phyloP scores from a whole-genome alignment of 23 tunicate species.

The Trididemnum nubilum region DNA sequence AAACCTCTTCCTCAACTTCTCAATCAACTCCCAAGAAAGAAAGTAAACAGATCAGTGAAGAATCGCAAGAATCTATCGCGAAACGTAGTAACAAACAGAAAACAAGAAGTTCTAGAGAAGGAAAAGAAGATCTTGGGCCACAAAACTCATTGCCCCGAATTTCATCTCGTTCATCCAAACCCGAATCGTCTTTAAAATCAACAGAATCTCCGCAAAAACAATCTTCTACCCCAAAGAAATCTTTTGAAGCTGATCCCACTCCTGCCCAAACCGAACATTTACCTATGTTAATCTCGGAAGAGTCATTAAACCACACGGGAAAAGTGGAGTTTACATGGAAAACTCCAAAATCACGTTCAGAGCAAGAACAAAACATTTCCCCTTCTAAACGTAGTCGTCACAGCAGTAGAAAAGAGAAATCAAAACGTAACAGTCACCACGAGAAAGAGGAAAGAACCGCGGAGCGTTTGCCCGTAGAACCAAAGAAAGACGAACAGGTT shows the following conservation, averaged over 20 bases:
- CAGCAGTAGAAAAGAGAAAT: too few relatives aligned
- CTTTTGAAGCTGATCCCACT: background rate
- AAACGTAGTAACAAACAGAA: background rate
- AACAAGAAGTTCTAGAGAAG: background rate
- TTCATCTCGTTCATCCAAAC: background rate
- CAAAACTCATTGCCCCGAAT: background rate
- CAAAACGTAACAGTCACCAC: too few relatives aligned
- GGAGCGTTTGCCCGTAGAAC: too few relatives aligned
- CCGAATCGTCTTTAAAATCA: background rate
- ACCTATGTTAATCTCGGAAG: background rate
- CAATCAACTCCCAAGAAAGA: background rate
- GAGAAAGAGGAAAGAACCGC: too few relatives aligned
- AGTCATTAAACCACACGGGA: background rate
- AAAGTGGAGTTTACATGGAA: background rate
- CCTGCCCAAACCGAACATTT: background rate
- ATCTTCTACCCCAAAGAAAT: background rate
- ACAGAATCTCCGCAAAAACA: background rate
- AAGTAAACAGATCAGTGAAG: background rate
- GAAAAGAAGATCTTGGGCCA: background rate
- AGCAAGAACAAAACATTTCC: too few relatives aligned
- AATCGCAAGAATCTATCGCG: background rate
- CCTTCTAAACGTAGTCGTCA: too few relatives aligned
- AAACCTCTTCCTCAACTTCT: too few relatives aligned
- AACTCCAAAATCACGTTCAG: background rate
- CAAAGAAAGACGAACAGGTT: too few relatives aligned